Evolutionary conservation across 2,888 invertebrate species (phyloP), one percentile per base, ranked within the genome.

Genomic region (Lottia scabra): DNA sequence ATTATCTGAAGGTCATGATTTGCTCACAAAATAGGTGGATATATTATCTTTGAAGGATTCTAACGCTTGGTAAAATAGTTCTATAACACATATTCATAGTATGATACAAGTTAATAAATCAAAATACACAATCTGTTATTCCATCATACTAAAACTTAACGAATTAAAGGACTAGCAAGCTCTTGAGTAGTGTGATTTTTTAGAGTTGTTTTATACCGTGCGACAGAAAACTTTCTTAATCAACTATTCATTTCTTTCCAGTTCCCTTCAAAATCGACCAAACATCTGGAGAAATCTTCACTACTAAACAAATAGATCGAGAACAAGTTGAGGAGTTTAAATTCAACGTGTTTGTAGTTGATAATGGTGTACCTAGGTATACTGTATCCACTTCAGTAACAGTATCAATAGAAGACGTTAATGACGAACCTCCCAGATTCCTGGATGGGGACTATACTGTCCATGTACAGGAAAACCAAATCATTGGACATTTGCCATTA

Each of bases 371-470:
- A 15, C 69, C 69, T 2, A n/a, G 10, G n/a, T 69, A 69, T 27
- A 69, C 45, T 3, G 45, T 63, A 16, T 45, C 69, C 19, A 44
- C 69, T 6, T 45, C 45, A 27, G 23, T 69, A 5, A 48, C 43
- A 23, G 64, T 69, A 4, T 26, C 43, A 38, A 69, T 69, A 38
- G 23, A 26, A 23, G 69, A 63, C 4, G 64, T 69, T 45, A 69
- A 69, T 43, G 69, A 69, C 63, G 63, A 69, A 63, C 38, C 62
- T n/a, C 69, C 69, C 13, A 38, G 5, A 0, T 67, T 71, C 63
- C 26, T 16, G 23, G 19, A 63, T 44, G 27, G 45, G 27, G 63
- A 27, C 13, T 69, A 64, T 63, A 45, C 64, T 8, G 69, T 45
- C n/a, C 19, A 27, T 30, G 19, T 69, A 13, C 27, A 63, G 10